Evolutionary conservation across 2,888 invertebrate genomes (phyloP).

Genomic region (Catocala fraxini): DNA sequence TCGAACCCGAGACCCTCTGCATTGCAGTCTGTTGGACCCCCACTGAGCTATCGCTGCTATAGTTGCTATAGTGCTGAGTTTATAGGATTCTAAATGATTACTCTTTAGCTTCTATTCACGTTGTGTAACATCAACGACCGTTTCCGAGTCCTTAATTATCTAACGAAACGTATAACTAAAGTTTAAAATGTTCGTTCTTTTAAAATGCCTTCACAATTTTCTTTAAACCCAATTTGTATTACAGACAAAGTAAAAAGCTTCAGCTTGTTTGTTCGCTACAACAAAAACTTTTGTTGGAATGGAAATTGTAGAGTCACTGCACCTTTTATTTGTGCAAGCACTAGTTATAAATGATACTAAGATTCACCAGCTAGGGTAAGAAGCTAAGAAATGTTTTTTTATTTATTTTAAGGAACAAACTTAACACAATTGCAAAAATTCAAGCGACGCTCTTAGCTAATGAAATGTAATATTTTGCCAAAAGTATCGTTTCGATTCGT

Average conservation of each 20-base stretch:
- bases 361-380: background rate
- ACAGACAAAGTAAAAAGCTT: slow-evolving; percentile 11
- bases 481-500: too few relatives aligned
- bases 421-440: too few relatives aligned
- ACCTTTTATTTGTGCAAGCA: slow-evolving; percentile 4
- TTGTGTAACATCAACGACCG: background rate
- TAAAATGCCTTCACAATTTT: slow-evolving; percentile 7
- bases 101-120: too few relatives aligned
- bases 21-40: too few relatives aligned
- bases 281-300: slow-evolving; percentile 5
- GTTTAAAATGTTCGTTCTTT: background rate
- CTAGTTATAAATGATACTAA: background rate
- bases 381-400: too few relatives aligned
- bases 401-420: too few relatives aligned
- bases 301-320: slow-evolving; percentile 10
- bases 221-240: slow-evolving; percentile 9
- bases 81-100: too few relatives aligned
- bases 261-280: slow-evolving; percentile 2
- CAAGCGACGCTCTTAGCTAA: too few relatives aligned
- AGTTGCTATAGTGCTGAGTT: too few relatives aligned
- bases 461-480: too few relatives aligned
- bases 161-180: background rate
- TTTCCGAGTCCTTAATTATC: background rate
- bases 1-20: too few relatives aligned
- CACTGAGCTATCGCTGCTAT: too few relatives aligned